Percentiles rank a stretch among this genome's conserved stretches.
Evolutionary conservation across 2,888 invertebrate species (phyloP).

Genomic region (Panzeria rudis): DNA sequence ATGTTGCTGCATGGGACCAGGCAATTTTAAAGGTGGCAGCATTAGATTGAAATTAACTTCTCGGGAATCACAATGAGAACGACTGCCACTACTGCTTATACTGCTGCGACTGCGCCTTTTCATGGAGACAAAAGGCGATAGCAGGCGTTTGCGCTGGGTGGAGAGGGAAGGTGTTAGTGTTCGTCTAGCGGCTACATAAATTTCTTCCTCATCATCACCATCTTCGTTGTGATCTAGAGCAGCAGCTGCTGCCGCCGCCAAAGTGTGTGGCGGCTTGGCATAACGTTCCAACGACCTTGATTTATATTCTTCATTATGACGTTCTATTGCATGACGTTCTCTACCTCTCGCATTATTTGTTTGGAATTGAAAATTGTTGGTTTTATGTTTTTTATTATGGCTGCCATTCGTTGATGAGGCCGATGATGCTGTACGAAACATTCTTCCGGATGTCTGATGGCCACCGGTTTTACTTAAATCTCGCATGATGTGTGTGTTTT

Average conservation of each 20-base stretch:
- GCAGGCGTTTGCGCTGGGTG: constrained; percentile 77
- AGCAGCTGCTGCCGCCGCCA: constrained; percentile 68
- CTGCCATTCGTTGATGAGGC: constrained; percentile 49
- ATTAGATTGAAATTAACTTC: constrained; percentile 68
- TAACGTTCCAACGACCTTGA: constrained; percentile 82
- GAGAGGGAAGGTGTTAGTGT: constrained; percentile 76
- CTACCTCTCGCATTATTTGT: constrained; percentile 31
- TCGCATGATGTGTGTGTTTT: constrained; percentile 69
- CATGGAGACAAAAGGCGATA: constrained; percentile 80
- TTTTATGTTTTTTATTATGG: constrained; percentile 65
- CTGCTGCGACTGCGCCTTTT: constrained; percentile 82
- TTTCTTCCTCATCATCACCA: constrained; percentile 68
- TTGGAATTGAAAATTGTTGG: constrained; percentile 47
- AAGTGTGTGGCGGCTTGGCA: constrained; percentile 77
- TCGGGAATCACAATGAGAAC: constrained; percentile 66
- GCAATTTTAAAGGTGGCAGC: constrained; percentile 65
- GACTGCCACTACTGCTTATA: constrained; percentile 78
- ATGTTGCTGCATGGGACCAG: constrained; percentile 66
- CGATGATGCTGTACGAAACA: constrained; percentile 44
- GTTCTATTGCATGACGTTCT: constrained; percentile 49
- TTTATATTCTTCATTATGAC: constrained; percentile 73
- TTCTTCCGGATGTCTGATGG: constrained; percentile 43
- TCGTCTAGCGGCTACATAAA: constrained; percentile 66
- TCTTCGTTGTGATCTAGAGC: constrained; percentile 62
- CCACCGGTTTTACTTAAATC: constrained; percentile 50